Conservation (phyloP, 2,113 vertebrate genomes). For the Gobius niger region DNA sequence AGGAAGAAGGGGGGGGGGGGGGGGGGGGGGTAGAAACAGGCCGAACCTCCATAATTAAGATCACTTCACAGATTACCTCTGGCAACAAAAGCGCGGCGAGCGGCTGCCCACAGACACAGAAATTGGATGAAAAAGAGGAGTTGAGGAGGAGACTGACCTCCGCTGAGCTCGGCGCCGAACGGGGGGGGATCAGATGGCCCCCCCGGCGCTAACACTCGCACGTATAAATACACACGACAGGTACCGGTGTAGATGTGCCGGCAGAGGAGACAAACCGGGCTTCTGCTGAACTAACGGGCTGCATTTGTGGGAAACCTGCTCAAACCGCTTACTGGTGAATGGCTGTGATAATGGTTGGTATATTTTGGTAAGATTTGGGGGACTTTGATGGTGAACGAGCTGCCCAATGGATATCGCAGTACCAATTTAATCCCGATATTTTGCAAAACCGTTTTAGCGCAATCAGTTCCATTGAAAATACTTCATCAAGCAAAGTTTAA, state of each 20-base stretch:
- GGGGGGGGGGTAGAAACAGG: constrained; percentile 54
- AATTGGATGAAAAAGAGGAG: constrained; percentile 73
- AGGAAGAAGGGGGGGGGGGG: constrained; percentile 20
- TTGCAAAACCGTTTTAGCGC: no score
- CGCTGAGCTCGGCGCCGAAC: constrained; percentile 48
- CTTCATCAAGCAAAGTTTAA: no score
- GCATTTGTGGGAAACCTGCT: not conserved
- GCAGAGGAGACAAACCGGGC: not conserved
- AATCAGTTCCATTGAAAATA: no score
- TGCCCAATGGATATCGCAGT: no score
- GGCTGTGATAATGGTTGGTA: no score
- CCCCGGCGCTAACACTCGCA: constrained; percentile 51
- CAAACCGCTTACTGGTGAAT: no score
- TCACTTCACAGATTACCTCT: constrained; percentile 81
- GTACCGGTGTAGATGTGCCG: constrained; percentile 19
- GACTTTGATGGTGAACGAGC: no score
- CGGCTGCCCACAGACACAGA: constrained; percentile 71
- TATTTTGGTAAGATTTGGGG: no score
- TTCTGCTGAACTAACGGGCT: not conserved
- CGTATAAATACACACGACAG: constrained; percentile 30
- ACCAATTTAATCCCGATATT: no score
- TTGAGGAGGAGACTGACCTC: constrained; percentile 73
- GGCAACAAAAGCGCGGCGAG: constrained; percentile 78
- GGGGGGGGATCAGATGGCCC: constrained; percentile 61
- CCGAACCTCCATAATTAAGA: constrained; percentile 82